Conservation (phyloP, 2,888 invertebrate genomes). For the Rhagium mordax region DNA sequence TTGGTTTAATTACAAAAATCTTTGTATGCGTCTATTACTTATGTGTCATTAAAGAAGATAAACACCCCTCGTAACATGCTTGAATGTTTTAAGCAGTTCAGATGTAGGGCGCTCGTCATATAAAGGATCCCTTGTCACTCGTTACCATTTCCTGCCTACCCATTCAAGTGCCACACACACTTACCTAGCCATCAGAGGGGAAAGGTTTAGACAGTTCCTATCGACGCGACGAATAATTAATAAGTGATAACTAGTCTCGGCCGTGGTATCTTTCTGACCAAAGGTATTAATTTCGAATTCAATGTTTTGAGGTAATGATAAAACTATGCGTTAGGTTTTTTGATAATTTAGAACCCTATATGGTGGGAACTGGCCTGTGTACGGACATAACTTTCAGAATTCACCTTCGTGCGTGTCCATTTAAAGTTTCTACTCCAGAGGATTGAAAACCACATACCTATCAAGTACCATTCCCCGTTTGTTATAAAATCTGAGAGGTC, state of each 20-base stretch:
- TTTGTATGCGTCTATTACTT: no score
- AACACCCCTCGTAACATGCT: no score
- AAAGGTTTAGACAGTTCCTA: background rate
- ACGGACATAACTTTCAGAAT: background rate
- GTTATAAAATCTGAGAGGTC: conserved; percentile 98
- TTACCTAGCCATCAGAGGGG: background rate
- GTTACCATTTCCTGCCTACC: background rate
- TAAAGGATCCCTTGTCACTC: background rate
- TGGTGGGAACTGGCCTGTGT: no score
- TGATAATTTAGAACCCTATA: no score
- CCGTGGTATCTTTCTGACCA: no score
- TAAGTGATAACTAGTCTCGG: background rate
- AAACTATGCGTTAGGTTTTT: no score
- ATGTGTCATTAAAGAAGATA: no score
- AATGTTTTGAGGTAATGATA: no score
- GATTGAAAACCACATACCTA: conserved; percentile 82
- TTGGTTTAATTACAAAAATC: no score
- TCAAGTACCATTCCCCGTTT: conserved; percentile 99
- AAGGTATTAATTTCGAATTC: no score
- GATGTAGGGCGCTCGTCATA: no score
- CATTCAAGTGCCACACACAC: background rate
- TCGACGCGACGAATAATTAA: background rate
- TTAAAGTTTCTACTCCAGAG: background rate
- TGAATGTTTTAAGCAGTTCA: no score
- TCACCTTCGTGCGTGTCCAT: background rate